Base-by-base conservation (phyloP, 2,888 invertebrate species). In the Liodrosophila aerea region DNA sequence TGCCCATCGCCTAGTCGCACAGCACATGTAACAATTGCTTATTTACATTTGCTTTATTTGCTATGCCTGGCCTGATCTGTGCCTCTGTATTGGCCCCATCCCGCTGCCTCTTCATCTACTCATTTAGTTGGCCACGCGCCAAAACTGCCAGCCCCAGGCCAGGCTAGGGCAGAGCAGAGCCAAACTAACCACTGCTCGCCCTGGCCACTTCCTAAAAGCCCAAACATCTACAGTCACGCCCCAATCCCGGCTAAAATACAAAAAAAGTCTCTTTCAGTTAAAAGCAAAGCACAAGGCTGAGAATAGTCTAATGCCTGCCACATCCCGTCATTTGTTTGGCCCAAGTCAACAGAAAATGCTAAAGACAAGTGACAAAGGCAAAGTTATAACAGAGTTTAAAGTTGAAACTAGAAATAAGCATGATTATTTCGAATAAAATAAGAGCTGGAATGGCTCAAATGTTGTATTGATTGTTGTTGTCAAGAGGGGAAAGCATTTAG, bases 21-120 rank as follows among this genome's bases (percentile, higher is more conserved):
- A 54, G 22, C 22, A 54, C 51, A 51, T 66, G 13, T 59, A 54
- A 73, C 47, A 64, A 73, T 69, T 56, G 40, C 69, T 53, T 60
- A 68, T 71, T 67, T 71, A 68, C 71, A 59, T 73, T 68, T 51
- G 27, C 52, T 41, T 43, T 36, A 45, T 50, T 46, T 53, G 27
- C 27, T 29, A 27, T 36, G 22, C 43, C 56, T 73, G 39, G 37
- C 5, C 16, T 9, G 37, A n/a, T 13, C 27, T 37, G 37, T 15
- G 36, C 31, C 53, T 13, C 16, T 18, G 31, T n/a, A n/a, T n/a
- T n/a, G n/a, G n/a, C n/a, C n/a, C n/a, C 22, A 31, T 30, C 18
- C 40, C 18, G 33, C 37, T 64, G 34, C 22, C 16, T 54, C 54
- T 43, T 45, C 41, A 53, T 16, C 37, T 16, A 2, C 3, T 5